Base-by-base conservation (phyloP, 2,888 invertebrate species). In the Clusia tigrina region DNA sequence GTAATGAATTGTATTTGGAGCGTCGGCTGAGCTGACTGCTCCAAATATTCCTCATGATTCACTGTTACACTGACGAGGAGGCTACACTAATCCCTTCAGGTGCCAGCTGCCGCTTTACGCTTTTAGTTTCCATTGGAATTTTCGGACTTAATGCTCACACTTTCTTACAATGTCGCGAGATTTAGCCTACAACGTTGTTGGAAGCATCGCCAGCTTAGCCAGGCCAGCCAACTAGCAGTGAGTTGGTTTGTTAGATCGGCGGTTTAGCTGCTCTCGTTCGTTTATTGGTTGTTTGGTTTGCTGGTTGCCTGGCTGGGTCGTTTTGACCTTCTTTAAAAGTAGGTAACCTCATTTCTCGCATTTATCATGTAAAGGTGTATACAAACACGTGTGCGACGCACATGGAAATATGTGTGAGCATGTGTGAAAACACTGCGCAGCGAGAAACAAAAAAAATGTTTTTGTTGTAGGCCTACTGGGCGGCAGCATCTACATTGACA, bases 301-400 rank as follows among this genome's bases (percentile, higher is more conserved):
- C n/a, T 20, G 48, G 22, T 77, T 77, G 76, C 78, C 70, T n/a
- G n/a, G n/a, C n/a, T 77, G 70, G 71, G 76, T 76, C 77, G 77
- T 77, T 78, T 80, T 80, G 79, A 80, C 79, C 79, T 80, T 80
- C 81, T 80, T 80, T 73, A 76, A 80, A 80, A 79, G 79, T 80
- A 80, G 79, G 79, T 80, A 80, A 79, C 79, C 79, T 80, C 79
- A 80, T 79, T 79, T 80, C 77, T 74, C n/a, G n/a, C 78, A 79
- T 79, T 76, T 78, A 78, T 78, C 79, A 79, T 79, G 74, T 78
- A 78, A 76, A 76, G n/a, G 74, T 73, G 77, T 75, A 77, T 77
- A 75, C n/a, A 25, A 3, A 18, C 3, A 3, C 15, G 48, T 5
- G 10, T 42, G 42, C 42, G 6, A 17, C 3, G 42, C 42, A 22